Conservation (phyloP, 1,140 invertebrate species). For the Ceratosolen solmsi region DNA sequence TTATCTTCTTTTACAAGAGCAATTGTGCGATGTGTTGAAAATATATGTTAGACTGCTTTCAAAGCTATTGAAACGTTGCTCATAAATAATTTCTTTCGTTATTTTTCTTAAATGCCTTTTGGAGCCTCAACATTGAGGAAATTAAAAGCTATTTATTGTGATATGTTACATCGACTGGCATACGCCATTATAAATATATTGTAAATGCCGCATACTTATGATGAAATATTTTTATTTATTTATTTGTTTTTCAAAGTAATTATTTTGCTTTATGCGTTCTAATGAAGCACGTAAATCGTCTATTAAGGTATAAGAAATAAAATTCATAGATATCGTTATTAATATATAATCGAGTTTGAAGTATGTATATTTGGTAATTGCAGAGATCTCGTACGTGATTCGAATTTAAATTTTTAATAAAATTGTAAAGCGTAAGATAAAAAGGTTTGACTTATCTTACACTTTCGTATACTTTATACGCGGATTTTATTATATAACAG, state of each 20-base stretch:
- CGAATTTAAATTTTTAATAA: slow-evolving; percentile 24
- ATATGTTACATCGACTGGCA: too few species aligned
- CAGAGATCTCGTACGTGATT: background rate
- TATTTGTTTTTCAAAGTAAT: background rate
- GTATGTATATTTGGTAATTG: slow-evolving; percentile 8
- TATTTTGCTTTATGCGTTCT: too few species aligned
- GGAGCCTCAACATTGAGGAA: too few species aligned
- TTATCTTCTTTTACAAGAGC: background rate
- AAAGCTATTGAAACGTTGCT: too few species aligned
- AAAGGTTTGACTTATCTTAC: background rate
- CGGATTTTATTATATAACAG: background rate
- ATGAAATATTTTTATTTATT: too few species aligned
- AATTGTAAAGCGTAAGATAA: background rate
- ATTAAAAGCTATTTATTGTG: too few species aligned
- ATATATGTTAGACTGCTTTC: background rate
- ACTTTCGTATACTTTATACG: slow-evolving; percentile 17
- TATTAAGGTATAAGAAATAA: background rate
- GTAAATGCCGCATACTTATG: too few species aligned
- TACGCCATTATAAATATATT: too few species aligned
- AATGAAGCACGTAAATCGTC: background rate
- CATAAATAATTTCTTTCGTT: too few species aligned
- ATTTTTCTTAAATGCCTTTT: too few species aligned
- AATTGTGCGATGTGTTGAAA: background rate
- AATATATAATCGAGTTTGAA: background rate
- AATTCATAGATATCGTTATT: slow-evolving; percentile 1